Base-by-base conservation (phyloP, 2,888 invertebrate genomes). In the Agriotes lineatus region DNA sequence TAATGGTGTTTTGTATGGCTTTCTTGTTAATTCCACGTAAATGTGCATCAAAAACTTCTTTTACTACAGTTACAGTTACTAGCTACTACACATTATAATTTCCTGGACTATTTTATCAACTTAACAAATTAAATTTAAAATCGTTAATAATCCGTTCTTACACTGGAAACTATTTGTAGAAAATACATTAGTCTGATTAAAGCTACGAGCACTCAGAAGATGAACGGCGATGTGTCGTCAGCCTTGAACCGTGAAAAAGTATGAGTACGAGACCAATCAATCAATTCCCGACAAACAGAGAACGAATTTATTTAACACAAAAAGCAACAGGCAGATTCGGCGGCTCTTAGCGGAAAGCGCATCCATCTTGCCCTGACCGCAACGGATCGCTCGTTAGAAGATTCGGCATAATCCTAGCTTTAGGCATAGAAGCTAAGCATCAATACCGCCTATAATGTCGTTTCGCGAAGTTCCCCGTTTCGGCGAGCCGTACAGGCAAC, bases 321-420 rank as follows among this genome's bases (percentile, higher is more conserved):
- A 52, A 52, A 52, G 52, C 52, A 52, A 52, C 33, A 52, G 52
- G 52, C 16, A n/a, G 30, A 52, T 9, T 52, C 33, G 16, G 1
- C 25, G 4, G 52, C 33, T 30, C 6, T 33, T 52, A 30, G 14
- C 10, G 9, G n/a, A 39, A 18, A 52, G 33, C 30, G 12, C 14
- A 25, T 22, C 48, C 22, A 25, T 22, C 22, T 50, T 50, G 14
- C 20, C 25, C 5, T 50, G 14, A 45, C 45, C 45, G 2, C 1
- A 45, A 20, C 18, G 25, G 25, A 25, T 25, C 25, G 7, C 7
- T 25, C 7, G 25, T 39, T 39, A 3, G 12, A 14, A 14, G 16
- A 14, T 44, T 12, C 3, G 14, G 5, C n/a, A 39, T 39, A 39
- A 39, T 39, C 39, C 14, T 14, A 39, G 39, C 4, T 39, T 39